phyloP scores from a whole-genome alignment of 2,797 vertebrate species.

The Stomatorhinus walkeri region DNA sequence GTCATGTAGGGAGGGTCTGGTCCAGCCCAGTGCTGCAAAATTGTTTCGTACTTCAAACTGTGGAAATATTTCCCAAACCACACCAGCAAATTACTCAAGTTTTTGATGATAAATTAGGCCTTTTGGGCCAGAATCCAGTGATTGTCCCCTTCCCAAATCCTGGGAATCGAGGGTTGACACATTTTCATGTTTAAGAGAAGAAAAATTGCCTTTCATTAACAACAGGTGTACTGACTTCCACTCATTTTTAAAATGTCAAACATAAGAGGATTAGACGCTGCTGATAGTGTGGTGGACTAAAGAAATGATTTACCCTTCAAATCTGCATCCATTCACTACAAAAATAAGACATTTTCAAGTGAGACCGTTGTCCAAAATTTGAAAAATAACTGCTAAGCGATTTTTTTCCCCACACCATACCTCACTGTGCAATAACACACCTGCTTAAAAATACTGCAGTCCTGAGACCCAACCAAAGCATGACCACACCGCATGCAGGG shows the following conservation, averaged over 20 bases:
- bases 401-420: neutral
- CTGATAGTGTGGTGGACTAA: neutral
- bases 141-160: neutral
- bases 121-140: neutral
- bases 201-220: neutral
- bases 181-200: neutral
- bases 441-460: conserved; percentile 9
- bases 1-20: neutral
- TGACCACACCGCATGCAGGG: neutral
- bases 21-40: neutral
- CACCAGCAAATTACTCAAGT: neutral
- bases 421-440: neutral
- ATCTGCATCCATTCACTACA: neutral
- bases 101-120: neutral
- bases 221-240: neutral
- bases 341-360: conserved; percentile 9
- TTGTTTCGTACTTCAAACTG: neutral
- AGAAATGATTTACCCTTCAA: neutral
- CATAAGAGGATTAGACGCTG: neutral
- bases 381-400: neutral
- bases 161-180: neutral
- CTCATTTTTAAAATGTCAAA: neutral
- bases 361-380: neutral
- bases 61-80: neutral
- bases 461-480: neutral